Evolutionary conservation across 2,888 invertebrate genomes (phyloP), one percentile per base, ranked within the genome.

Genomic region (Brachypterus glaber): DNA sequence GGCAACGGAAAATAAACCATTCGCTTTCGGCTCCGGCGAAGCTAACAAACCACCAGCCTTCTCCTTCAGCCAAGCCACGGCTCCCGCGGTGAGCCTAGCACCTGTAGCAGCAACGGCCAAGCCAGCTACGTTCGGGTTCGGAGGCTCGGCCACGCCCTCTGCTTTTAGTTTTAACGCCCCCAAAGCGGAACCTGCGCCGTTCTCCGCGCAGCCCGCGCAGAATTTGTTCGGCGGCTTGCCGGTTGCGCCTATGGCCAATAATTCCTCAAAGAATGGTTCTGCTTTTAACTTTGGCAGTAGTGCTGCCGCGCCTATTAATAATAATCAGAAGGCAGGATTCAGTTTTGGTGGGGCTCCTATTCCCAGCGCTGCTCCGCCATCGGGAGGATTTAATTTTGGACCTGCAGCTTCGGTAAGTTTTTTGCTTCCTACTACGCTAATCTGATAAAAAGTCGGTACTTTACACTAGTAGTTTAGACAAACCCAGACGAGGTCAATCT

Each of bases 361-460:
- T 3, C 30, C 35, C 3, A 17, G 43, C n/a, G 27, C 32, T 15
- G 17, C 37, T 5, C 26, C 32, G 15, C n/a, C 48, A 7, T 21
- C 9, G 7, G 21, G 21, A 4, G 51, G 55, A 13, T 63, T 63
- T 43, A 59, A 58, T 41, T 67, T 67, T 47, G 61, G 61, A 34
- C 39, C 52, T 30, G 35, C 47, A 33, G 43, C 55, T 13, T 35
- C 50, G 42, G 59, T 57, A 51, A 48, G 54, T 49, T 24, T 40
- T 30, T 24, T 26, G n/a, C n/a, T n/a, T n/a, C n/a, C n/a, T n/a
- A n/a, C n/a, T n/a, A n/a, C n/a, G n/a, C n/a, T n/a, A n/a, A n/a
- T n/a, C n/a, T n/a, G n/a, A n/a, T n/a, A n/a, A n/a, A n/a, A n/a
- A n/a, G n/a, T n/a, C n/a, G n/a, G n/a, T n/a, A n/a, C n/a, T n/a